Base-by-base conservation (phyloP, 2,888 invertebrate species). In the Dascillus cervinus region DNA sequence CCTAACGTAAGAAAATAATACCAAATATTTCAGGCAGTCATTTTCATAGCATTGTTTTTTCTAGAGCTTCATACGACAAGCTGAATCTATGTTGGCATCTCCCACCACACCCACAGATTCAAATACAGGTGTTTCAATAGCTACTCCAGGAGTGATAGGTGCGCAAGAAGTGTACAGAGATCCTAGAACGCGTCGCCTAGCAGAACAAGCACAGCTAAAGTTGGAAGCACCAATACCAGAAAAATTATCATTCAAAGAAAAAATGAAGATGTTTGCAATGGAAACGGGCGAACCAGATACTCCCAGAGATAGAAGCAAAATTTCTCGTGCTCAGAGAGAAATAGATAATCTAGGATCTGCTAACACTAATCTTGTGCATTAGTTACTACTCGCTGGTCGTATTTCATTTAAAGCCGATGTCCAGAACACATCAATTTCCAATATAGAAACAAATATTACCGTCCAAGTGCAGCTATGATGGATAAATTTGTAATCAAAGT, bases 251-350 rank as follows among this genome's bases (percentile, higher is more conserved):
- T 98, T 98, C 69, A 86, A 92, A 63, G 97, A 98, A 66, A 98
- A 98, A 69, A 97, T 97, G 95, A 92, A 92, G 69, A 91, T 96
- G 88, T 98, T 98, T 71, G 97, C 96, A 22, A 79, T 88, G 68
- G 95, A 96, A 70, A 85, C 92, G 8, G 96, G 96, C 22, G 94
- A 95, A 60, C 79, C 83, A 52, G 78, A 82, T 56, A 90, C 92
- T 39, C 94, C 94, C 45, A 85, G 88, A 67, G 91, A 94, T 64
- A 92, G 92, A 72, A 83, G 92, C 35, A 96, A 95, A 71, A 90
- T 89, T 64, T 96, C 95, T 20, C 77, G 90, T 52, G 94, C 94
- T 32, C 94, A 96, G 67, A 77, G 94, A 47, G 91, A 92, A 63
- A 94, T 94, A 60, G 92, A 94, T 57, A 75, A 72, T 49, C 65